Base-by-base conservation (phyloP, 1,140 invertebrate species). In the Littorina saxatilis region DNA sequence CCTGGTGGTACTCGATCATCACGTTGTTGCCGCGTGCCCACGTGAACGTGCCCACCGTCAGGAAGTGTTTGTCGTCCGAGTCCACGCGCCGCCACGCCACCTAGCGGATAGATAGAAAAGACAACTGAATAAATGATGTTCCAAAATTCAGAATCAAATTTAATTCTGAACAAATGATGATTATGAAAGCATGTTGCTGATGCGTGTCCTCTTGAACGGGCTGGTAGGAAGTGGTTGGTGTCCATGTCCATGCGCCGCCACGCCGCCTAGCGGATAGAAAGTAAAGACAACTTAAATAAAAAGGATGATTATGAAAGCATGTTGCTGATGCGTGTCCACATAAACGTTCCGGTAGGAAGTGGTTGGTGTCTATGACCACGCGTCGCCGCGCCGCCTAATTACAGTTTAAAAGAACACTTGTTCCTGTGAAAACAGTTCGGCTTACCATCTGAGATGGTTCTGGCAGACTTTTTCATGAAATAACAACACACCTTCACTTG, bases 1-100 rank as follows among this genome's bases (percentile, higher is more conserved):
- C 94, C 86, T 96, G 95, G 29, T 74, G 80, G 52, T 84, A 58
- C 50, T 84, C 80, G 50, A 83, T 66, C 77, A 81, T 61, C 40
- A 84, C 63, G 55, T 82, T 70, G n/a, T 79, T 76, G 52, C 81
- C 83, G 37, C 72, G 72, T 68, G 83, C 76, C 80, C 83, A 86
- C 32, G 79, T 81, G 55, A 84, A 84, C n/a, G 81, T 80, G 9
- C 85, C 85, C 20, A 86, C 81, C 7, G 85, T 86, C 63, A 86
- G 47, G 39, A 83, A 80, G 66, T 84, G 80, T 9, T 78, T 73
- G 23, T 77, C 73, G 66, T 78, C 66, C 2, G 32, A 43, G 17
- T 47, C 79, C 39, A 84, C 47, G 23, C 74, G 73, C 58, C 82
- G 55, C 85, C 85, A 86, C 32, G 82, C 81, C 52, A 86, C 82